These are phyloP conservation scores for Oplegnathus fasciatus DNA, from an alignment of 2,113 vertebrate species.

Conservation along the genomic window DNA sequence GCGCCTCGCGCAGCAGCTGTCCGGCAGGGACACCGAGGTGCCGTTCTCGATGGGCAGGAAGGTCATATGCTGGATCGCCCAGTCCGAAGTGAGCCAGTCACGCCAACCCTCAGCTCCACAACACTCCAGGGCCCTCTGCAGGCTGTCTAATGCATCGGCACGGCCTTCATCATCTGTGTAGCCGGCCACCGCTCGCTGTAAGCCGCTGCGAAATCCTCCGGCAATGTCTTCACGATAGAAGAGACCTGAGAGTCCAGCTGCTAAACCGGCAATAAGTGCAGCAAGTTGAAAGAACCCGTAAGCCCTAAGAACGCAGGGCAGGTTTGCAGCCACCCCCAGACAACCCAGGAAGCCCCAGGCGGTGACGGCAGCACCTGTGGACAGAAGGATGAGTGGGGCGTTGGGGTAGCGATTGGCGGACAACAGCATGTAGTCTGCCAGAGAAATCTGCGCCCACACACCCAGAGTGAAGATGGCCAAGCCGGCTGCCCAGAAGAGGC, in stretches of 20 bases:
- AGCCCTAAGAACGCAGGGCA: slow-evolving; percentile 86
- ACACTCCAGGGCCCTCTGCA: slow-evolving; percentile 88
- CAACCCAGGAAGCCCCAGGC: slow-evolving; percentile 92
- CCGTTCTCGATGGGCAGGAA: slow-evolving; percentile 71
- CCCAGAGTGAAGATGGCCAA: slow-evolving; percentile 88
- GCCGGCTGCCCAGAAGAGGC: slow-evolving; percentile 90
- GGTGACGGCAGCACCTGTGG: slow-evolving; percentile 85
- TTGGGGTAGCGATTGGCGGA: slow-evolving; percentile 87
- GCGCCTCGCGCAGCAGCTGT: slow-evolving; percentile 88
- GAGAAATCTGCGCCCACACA: slow-evolving; percentile 88
- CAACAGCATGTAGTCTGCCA: slow-evolving; percentile 88
- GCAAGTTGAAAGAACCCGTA: slow-evolving; percentile 87
- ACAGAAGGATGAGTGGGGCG: slow-evolving; percentile 86
- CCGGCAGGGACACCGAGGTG: slow-evolving; percentile 84
- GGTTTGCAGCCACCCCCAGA: slow-evolving; percentile 88
- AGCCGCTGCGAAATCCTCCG: slow-evolving; percentile 87
- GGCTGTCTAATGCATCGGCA: slow-evolving; percentile 87
- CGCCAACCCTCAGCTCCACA: slow-evolving; percentile 90
- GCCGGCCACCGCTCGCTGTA: slow-evolving; percentile 84
- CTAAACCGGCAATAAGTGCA: slow-evolving; percentile 85
- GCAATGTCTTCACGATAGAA: slow-evolving; percentile 88
- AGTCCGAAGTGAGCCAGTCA: slow-evolving; percentile 89
- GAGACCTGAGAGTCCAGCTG: slow-evolving; percentile 87
- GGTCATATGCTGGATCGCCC: slow-evolving; percentile 82
- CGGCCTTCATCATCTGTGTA: slow-evolving; percentile 88